phyloP scores from a whole-genome alignment of 92 coral and sea anemone species.

The Chrysogorgia sp. region DNA sequence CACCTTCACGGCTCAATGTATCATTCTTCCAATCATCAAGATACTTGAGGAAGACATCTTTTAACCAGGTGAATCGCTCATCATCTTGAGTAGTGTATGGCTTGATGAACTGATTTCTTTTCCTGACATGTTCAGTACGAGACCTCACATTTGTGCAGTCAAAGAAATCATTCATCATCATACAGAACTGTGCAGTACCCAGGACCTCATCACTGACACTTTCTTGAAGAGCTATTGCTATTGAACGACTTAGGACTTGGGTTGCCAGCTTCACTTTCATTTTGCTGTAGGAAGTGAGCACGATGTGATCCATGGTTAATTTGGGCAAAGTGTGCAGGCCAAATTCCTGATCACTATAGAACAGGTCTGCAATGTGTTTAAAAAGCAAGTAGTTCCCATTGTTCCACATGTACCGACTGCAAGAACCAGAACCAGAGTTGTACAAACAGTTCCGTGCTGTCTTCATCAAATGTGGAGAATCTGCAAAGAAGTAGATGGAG shows the following conservation, averaged over 20 bases:
- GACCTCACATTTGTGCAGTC: conserved; percentile 72
- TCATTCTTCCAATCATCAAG: conserved; percentile 15
- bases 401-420: too few relatives aligned
- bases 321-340: too few relatives aligned
- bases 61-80: conserved; percentile 49
- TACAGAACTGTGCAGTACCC: conserved; percentile 61
- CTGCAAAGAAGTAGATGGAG: too few relatives aligned
- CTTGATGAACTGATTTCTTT: conserved; percentile 66
- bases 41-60: conserved; percentile 31
- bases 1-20: conserved; percentile 8
- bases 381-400: conserved; percentile 32
- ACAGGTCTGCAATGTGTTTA: conserved; percentile 33
- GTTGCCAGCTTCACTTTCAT: conserved; percentile 33
- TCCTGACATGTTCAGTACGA: conserved; percentile 63
- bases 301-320: conserved; percentile 34
- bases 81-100: conserved; percentile 70
- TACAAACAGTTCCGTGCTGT: too few relatives aligned
- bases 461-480: too few relatives aligned
- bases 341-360: too few relatives aligned
- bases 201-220: conserved; percentile 49
- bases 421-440: too few relatives aligned
- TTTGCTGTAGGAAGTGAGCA: conserved; percentile 17
- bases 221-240: not conserved
- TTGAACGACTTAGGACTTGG: conserved; percentile 29
- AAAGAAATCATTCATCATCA: conserved; percentile 61